phyloP scores from a whole-genome alignment of 2,888 invertebrate species.

The Latrodectus hesperus region DNA sequence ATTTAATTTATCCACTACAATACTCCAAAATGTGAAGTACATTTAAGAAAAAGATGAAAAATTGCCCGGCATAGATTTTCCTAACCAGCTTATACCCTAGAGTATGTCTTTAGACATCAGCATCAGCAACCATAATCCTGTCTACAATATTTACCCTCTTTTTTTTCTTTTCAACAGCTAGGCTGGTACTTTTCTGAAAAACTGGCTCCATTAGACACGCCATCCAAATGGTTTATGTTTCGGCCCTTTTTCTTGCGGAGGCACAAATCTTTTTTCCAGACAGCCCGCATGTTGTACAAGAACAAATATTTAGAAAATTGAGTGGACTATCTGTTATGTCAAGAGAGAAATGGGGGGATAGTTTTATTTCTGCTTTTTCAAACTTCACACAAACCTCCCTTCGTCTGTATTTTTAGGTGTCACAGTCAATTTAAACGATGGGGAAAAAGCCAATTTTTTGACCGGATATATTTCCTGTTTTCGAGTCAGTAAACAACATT shows the following conservation, averaged over 20 bases:
- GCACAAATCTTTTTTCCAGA: slow-evolving; percentile 18
- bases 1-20: too few relatives aligned
- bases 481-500: background rate
- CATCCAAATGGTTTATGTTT: slow-evolving; percentile 24
- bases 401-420: background rate
- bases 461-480: background rate
- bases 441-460: background rate
- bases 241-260: background rate
- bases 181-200: slow-evolving; percentile 2
- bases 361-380: too few relatives aligned
- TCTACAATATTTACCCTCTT: too few relatives aligned
- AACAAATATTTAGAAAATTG: slow-evolving; percentile 34
- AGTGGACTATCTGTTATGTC: slow-evolving; percentile 14
- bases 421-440: slow-evolving; percentile 3
- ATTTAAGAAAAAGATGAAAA: too few relatives aligned
- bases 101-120: too few relatives aligned
- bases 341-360: background rate
- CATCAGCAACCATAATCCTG: too few relatives aligned
- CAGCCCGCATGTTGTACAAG: slow-evolving; percentile 34
- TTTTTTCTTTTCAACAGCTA: too few relatives aligned
- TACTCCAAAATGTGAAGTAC: too few relatives aligned
- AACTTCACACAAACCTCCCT: too few relatives aligned
- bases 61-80: too few relatives aligned
- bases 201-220: slow-evolving; percentile 3
- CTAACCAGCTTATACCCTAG: too few relatives aligned